Conservation (phyloP, 2,797 vertebrate species). For the Apogon hyalosoma region DNA sequence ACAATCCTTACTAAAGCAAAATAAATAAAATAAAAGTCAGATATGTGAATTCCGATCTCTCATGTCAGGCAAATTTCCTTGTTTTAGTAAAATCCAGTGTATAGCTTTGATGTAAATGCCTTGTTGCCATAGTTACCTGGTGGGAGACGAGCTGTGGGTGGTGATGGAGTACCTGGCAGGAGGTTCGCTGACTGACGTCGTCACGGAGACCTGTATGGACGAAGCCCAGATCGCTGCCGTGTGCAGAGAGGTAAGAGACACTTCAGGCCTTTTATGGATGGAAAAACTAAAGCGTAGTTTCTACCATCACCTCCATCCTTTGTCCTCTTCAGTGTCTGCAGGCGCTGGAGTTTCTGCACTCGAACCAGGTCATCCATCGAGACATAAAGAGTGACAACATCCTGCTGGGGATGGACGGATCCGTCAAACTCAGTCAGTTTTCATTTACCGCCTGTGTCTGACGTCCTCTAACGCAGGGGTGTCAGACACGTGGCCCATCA, state of each 20-base stretch:
- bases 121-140: constrained; percentile 88
- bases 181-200: constrained; percentile 94
- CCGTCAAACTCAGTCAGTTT: constrained; percentile 95
- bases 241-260: constrained; percentile 90
- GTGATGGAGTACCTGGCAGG: constrained; percentile 99
- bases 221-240: constrained; percentile 97
- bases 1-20: too few species aligned
- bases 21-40: too few species aligned
- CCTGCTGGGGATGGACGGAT: constrained; percentile 96
- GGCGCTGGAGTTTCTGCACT: constrained; percentile 96
- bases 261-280: neutral
- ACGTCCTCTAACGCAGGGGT: too few species aligned
- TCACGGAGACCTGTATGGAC: constrained; percentile 97
- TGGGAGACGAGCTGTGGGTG: constrained; percentile 97
- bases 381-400: constrained; percentile 99
- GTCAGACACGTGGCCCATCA: too few species aligned
- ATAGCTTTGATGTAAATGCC: neutral
- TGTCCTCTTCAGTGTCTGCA: constrained; percentile 89
- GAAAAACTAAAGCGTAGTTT: too few species aligned
- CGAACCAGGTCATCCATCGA: constrained; percentile 96
- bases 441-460: too few species aligned
- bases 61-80: too few species aligned
- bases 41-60: too few species aligned
- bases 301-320: too few species aligned
- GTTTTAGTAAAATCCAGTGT: too few species aligned